A percentile compares a stretch with the other conserved stretches of the same genome.
These are phyloP conservation scores for Drosophila aff. DNA, from an alignment of 1,140 invertebrate species.

Conservation along the genomic window DNA sequence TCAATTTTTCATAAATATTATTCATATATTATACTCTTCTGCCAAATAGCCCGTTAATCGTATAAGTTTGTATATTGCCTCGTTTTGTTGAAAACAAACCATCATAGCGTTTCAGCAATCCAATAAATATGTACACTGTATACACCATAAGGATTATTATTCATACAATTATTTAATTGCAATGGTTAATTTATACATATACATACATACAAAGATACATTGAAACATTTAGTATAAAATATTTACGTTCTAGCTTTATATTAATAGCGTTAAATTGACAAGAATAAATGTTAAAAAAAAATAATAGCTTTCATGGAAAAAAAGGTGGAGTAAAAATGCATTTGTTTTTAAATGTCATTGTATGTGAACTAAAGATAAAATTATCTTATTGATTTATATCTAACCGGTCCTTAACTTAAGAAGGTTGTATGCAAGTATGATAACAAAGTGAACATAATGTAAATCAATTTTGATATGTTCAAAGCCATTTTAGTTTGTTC, in stretches of 20 bases:
- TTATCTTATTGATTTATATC: background rate
- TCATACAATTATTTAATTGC: conserved; percentile 13
- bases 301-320: background rate
- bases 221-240: conserved; percentile 43
- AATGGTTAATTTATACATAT: conserved; percentile 44
- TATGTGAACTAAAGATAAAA: background rate
- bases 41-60: background rate
- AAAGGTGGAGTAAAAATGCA: background rate
- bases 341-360: background rate
- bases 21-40: background rate
- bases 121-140: conserved; percentile 26
- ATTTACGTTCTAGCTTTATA: conserved; percentile 45
- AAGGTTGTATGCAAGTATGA: background rate
- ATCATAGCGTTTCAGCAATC: conserved; percentile 4
- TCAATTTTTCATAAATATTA: background rate
- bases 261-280: conserved; percentile 45
- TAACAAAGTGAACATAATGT: background rate
- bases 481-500: background rate
- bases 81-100: conserved; percentile 5
- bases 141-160: conserved; percentile 21
- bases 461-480: conserved; percentile 1
- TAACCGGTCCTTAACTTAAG: background rate
- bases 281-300: conserved; percentile 23
- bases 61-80: background rate
- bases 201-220: conserved; percentile 50